Evolutionary conservation across 1,140 invertebrate genomes (phyloP), one percentile per base, ranked within the genome.

Genomic region (Eupeodes corollae): DNA sequence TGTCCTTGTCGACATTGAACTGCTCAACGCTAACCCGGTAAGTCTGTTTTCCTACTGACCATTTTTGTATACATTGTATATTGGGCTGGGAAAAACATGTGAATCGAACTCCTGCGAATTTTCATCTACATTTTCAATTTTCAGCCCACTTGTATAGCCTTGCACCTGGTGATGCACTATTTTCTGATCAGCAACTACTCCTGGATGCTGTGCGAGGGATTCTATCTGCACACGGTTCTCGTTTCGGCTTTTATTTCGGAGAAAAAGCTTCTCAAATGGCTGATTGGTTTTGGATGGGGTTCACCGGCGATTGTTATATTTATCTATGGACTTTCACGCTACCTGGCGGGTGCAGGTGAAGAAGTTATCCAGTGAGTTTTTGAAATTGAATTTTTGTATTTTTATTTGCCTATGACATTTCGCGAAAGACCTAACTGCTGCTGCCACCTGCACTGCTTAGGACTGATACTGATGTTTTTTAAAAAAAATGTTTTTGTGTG

Each of bases 161-260:
- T 96, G 1, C 88, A 95, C 71, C 79, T 91, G 5, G 58, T 88
- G 12, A 78, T 92, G 11, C 86, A 93, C 58, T 95, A 91, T 67
- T 90, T 90, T 53, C 74, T 95, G 41, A 74, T 94, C 30, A 88
- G 87, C 47, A 96, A 91, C 73, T 96, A 96, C 70, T 85, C 89
- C 48, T 98, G 93, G 92, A 92, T 91, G 87, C 75, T 93, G 47
- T 90, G 88, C 66, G 89, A 93, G 70, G 91, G 92, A 0, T 77
- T 96, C 41, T 96, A 96, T 69, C 75, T 97, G 35, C 91, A 95
- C 67, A 94, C 91, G 0, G 75, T 96, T 38, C 79, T 97, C 0
- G 90, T 95, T 1, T 81, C 83, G 41, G 87, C 91, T 2, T 96
- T 97, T 69, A 86, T 90, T 15, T 85, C 84, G 6, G 89, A 94